phyloP scores from a whole-genome alignment of 2,888 invertebrate species.

The Campoletis raptor region DNA sequence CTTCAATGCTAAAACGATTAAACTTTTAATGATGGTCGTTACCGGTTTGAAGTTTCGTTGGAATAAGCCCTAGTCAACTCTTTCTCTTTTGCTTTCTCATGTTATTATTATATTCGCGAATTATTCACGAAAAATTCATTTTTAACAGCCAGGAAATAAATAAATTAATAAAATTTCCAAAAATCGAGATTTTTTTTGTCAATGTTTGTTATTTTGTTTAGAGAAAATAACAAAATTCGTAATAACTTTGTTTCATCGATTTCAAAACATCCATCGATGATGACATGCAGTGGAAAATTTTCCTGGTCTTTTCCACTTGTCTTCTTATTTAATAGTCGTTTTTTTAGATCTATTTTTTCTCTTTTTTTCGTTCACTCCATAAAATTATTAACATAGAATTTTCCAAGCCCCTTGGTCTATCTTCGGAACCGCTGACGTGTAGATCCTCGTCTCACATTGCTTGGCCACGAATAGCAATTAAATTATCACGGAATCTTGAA shows the following conservation, averaged over 20 bases:
- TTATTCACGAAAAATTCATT: background rate
- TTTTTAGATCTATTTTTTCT: background rate
- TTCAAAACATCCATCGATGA: background rate
- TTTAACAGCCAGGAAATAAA: background rate
- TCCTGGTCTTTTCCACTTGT: background rate
- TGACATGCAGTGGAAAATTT: background rate
- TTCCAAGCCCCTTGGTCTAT: background rate
- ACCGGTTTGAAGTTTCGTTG: conserved; percentile 77
- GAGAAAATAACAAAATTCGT: background rate
- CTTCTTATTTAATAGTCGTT: background rate
- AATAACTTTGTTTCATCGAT: background rate
- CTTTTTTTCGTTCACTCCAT: conserved; percentile 2
- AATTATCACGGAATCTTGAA: conserved; percentile 63
- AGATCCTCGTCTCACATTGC: conserved; percentile 35
- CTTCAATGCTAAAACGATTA: conserved; percentile 81
- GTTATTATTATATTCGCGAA: background rate
- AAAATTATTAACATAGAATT: background rate
- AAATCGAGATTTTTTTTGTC: background rate
- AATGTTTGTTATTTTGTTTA: background rate
- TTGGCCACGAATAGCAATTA: conserved; percentile 59
- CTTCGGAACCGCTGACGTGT: conserved; percentile 23
- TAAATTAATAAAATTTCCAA: background rate
- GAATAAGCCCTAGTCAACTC: conserved; percentile 76
- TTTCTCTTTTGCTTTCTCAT: conserved; percentile 14
- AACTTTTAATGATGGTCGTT: conserved; percentile 83